Evolutionary conservation across 2,113 vertebrate genomes (phyloP).

Genomic region (Hemicordylus capensis): DNA sequence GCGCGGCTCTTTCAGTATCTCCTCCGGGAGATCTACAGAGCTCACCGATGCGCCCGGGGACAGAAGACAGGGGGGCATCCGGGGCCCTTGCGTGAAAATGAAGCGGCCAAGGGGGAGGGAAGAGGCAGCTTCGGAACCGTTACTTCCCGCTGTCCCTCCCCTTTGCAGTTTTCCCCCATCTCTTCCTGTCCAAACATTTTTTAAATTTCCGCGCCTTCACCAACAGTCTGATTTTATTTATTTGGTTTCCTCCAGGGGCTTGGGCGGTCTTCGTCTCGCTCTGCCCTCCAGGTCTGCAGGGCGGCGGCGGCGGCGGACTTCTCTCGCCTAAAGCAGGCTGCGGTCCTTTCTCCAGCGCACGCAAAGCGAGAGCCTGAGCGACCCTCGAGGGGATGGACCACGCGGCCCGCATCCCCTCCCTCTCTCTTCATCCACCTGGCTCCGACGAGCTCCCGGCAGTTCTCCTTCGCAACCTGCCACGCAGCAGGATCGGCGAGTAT

Average conservation of each 20-base stretch:
- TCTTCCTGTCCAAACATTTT: constrained; percentile 84
- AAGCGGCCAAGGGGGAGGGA: constrained; percentile 3
- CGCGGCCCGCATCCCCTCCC: not conserved
- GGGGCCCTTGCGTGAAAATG: not conserved
- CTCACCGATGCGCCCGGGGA: not conserved
- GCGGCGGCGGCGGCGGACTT: constrained; percentile 7
- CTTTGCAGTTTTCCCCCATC: constrained; percentile 69
- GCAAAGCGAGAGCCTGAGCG: not conserved
- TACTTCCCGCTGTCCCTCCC: constrained; percentile 55
- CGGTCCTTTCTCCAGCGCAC: not conserved
- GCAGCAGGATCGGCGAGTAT: not conserved
- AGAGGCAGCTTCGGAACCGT: constrained; percentile 69
- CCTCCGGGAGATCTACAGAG: constrained; percentile 30
- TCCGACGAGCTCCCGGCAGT: constrained; percentile 28
- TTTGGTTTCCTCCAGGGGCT: constrained; percentile 63
- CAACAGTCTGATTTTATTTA: constrained; percentile 76
- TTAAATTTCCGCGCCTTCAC: constrained; percentile 83
- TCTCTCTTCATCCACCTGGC: constrained; percentile 1
- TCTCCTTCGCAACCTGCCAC: not conserved
- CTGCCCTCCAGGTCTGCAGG: constrained; percentile 30
- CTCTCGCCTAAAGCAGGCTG: constrained; percentile 29
- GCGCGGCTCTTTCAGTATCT: not conserved
- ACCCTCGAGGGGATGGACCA: not conserved
- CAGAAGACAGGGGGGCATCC: not conserved
- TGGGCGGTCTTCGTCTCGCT: constrained; percentile 28